Evolutionary conservation across 2,113 vertebrate genomes (phyloP).

Genomic region (Kobus ellipsiprymnus): DNA sequence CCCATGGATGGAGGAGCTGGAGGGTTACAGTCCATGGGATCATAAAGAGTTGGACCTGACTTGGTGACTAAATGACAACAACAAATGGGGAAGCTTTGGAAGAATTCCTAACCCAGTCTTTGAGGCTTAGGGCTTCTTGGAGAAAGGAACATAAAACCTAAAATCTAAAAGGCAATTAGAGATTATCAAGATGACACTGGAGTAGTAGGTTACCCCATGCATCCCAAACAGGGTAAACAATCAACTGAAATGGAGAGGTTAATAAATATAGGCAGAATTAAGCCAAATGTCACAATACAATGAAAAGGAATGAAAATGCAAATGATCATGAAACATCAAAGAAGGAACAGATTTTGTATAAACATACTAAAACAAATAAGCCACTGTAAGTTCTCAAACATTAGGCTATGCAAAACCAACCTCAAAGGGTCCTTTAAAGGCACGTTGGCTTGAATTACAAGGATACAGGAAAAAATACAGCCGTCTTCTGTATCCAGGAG

Average conservation of each 20-base stretch:
- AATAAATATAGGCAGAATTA: not conserved
- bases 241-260: not conserved
- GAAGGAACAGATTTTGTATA: slow-evolving; percentile 7
- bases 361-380: slow-evolving; percentile 5
- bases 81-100: not conserved
- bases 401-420: not conserved
- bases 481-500: not conserved
- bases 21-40: not conserved
- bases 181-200: not conserved
- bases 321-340: not conserved
- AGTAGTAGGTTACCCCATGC: not conserved
- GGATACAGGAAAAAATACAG: not conserved
- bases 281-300: not conserved
- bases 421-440: not conserved
- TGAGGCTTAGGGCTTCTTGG: not conserved
- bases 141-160: not conserved
- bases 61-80: not conserved
- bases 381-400: not conserved
- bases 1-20: not conserved
- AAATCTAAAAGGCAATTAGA: not conserved
- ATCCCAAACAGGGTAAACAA: not conserved
- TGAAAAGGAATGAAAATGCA: not conserved
- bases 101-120: not conserved
- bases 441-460: not conserved
- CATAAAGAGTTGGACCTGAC: not conserved